Evolutionary conservation across 2,888 invertebrate genomes (phyloP).

Genomic region (Gymnosoma rotundatum): DNA sequence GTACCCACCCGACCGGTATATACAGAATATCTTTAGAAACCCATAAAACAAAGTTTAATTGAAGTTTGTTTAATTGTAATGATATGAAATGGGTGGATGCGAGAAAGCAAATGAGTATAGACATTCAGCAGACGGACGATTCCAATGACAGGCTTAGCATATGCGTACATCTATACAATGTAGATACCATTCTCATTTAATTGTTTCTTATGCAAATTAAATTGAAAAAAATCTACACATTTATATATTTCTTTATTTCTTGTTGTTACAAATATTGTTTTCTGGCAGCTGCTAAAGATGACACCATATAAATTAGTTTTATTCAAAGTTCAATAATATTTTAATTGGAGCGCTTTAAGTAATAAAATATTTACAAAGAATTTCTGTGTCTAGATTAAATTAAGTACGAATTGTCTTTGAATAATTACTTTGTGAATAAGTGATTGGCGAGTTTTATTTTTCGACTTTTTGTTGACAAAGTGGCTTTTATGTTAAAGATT

Average conservation of each 20-base stretch:
- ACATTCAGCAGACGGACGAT: slow-evolving; percentile 8
- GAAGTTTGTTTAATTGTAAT: slow-evolving; percentile 69
- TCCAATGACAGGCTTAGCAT: not conserved
- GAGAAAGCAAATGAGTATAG: slow-evolving; percentile 33
- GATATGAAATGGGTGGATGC: slow-evolving; percentile 25
- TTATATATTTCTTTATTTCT: not conserved
- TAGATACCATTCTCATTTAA: slow-evolving; percentile 19
- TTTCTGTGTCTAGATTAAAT: slow-evolving; percentile 25
- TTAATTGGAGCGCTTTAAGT: slow-evolving; percentile 64
- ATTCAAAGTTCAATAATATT: slow-evolving; percentile 70
- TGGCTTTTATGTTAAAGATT: no score
- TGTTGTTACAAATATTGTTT: slow-evolving; percentile 21
- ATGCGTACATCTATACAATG: not conserved
- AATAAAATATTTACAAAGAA: slow-evolving; percentile 21
- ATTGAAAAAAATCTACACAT: slow-evolving; percentile 18
- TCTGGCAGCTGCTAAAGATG: slow-evolving; percentile 58
- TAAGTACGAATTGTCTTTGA: no score
- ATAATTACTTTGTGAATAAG: no score
- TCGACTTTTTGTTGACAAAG: no score
- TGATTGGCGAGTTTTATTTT: no score
- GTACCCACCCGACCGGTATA: not conserved
- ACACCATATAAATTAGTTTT: slow-evolving; percentile 60
- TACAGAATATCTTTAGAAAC: slow-evolving; percentile 60
- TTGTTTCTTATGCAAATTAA: slow-evolving; percentile 59
- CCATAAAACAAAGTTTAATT: slow-evolving; percentile 67